Percentiles rank a stretch among this genome's conserved stretches.
Evolutionary conservation across 2,888 invertebrate species (phyloP).

Genomic region (Conus canariensis): DNA sequence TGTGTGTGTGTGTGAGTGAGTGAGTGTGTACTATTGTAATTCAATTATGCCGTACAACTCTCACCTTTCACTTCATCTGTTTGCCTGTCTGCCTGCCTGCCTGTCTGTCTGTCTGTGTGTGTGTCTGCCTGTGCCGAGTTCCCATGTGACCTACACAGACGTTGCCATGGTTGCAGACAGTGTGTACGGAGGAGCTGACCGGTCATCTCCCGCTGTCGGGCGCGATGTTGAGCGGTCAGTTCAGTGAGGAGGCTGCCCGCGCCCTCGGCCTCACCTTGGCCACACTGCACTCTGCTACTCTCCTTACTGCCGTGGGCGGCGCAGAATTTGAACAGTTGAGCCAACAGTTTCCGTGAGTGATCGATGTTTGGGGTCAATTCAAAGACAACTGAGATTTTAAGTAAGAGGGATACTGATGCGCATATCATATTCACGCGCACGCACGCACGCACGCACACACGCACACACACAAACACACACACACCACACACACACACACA

Average conservation of each 20-base stretch:
- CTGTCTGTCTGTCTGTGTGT: too few relatives aligned
- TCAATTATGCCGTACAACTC: too few relatives aligned
- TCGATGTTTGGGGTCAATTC: background rate
- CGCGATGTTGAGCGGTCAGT: conserved; percentile 8
- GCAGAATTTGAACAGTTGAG: background rate
- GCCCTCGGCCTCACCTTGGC: conserved; percentile 21
- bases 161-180: background rate
- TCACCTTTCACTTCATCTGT: too few relatives aligned
- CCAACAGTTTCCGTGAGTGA: conserved; percentile 20
- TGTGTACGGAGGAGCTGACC: conserved; percentile 13
- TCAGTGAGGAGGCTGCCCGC: background rate
- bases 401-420: background rate
- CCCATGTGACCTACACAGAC: too few relatives aligned
- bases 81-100: too few relatives aligned
- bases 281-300: background rate
- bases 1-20: too few relatives aligned
- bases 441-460: too few relatives aligned
- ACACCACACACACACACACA: background rate
- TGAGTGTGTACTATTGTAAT: too few relatives aligned
- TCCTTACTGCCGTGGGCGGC: background rate
- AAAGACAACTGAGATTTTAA: background rate
- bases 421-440: too few relatives aligned
- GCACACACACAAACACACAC: too few relatives aligned
- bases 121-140: too few relatives aligned
- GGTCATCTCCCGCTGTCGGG: background rate